Base-by-base conservation (phyloP, 2,888 invertebrate species). In the Phalera bucephala region DNA sequence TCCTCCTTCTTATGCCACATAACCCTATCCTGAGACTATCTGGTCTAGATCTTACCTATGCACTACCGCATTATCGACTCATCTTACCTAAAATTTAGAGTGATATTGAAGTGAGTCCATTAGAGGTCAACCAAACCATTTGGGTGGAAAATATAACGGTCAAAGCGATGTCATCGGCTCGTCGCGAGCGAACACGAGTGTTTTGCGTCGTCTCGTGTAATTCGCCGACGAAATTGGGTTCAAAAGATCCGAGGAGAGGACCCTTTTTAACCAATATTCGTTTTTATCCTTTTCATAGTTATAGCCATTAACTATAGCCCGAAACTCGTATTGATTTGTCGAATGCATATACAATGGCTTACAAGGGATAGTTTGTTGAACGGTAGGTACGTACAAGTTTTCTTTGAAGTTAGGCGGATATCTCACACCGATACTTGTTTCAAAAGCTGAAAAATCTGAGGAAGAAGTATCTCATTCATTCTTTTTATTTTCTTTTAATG, bases 71-170 rank as follows among this genome's bases (percentile, higher is more conserved):
- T n/a, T n/a, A n/a, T n/a, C n/a, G n/a, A n/a, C n/a, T n/a, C n/a
- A n/a, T n/a, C n/a, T n/a, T n/a, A n/a, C n/a, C n/a, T n/a, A 40
- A 52, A 52, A 56, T 46, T 59, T 49, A 36, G 46, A 53, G 40
- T 26, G 36, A 41, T 41, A 56, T 60, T 45, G 53, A 52, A 60
- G 46, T 34, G 37, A 43, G 46, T 33, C 43, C 45, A 61, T 61
- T 57, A 57, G 33, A 38, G 34, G 28, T 50, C 43, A 48, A 52
- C 42, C 41, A 35, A n/a, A 28, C 45, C 41, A 48, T 57, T 61
- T 46, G 43, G 40, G 48, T 52, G 54, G 58, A 61, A 57, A 58
- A 51, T 46, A 37, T 51, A 42, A 51, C 30, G 54, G 58, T 56
- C 57, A 56, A 40, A 52, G 42, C 13, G 36, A 60, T 40, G 35